These are phyloP conservation scores for Calosoma granatense DNA, from an alignment of 1,140 invertebrate genomes.

Conservation along the genomic window DNA sequence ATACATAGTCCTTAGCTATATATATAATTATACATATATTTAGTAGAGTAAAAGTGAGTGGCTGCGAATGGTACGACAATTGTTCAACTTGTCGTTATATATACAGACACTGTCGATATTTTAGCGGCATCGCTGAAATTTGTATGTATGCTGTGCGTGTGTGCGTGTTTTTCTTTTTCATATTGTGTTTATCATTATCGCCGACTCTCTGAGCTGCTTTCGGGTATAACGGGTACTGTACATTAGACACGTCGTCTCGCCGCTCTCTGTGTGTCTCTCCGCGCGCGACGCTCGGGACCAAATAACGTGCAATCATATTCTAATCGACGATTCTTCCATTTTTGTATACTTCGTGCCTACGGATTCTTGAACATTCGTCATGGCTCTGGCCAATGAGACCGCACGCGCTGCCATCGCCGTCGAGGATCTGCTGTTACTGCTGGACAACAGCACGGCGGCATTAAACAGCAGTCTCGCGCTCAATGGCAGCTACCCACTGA, in stretches of 20 bases:
- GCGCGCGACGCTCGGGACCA: slow-evolving; percentile 31
- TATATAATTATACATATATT: too few species aligned
- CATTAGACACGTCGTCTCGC: slow-evolving; percentile 16
- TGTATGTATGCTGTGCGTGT: slow-evolving; percentile 5
- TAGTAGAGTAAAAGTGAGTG: not conserved
- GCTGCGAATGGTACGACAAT: not conserved
- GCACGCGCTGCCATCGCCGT: slow-evolving; percentile 23
- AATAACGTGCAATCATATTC: slow-evolving; percentile 15
- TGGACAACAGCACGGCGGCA: slow-evolving; percentile 24
- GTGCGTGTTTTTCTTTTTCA: slow-evolving; percentile 14
- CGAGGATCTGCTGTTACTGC: slow-evolving; percentile 24
- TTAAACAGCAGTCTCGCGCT: slow-evolving; percentile 20
- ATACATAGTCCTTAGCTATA: too few species aligned
- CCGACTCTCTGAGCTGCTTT: slow-evolving; percentile 18
- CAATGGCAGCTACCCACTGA: slow-evolving; percentile 26
- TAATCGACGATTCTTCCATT: slow-evolving; percentile 15
- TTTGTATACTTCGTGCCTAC: not conserved
- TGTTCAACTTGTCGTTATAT: too few species aligned
- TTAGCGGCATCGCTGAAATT: too few species aligned
- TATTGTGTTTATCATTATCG: slow-evolving; percentile 23
- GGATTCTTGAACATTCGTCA: slow-evolving; percentile 12
- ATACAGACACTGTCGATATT: too few species aligned
- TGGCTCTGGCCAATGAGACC: slow-evolving; percentile 28
- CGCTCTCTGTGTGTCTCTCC: not conserved
- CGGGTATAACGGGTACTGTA: slow-evolving; percentile 32